These are phyloP conservation scores for Drosophila pectinifera DNA, from an alignment of 1,140 invertebrate genomes.

Conservation along the genomic window DNA sequence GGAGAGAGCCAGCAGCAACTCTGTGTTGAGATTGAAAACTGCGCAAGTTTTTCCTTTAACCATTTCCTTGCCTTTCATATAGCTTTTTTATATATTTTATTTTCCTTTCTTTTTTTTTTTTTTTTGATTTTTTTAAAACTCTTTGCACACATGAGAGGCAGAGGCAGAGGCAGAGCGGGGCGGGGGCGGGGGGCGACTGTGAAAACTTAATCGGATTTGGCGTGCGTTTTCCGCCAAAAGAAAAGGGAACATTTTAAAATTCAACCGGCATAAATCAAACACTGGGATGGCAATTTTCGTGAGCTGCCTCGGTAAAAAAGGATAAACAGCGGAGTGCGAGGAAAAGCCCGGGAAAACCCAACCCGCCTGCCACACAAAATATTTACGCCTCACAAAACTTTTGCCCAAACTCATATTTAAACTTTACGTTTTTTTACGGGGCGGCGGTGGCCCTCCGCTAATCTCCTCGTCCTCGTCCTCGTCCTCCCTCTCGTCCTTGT, in stretches of 20 bases:
- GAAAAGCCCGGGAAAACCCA: slow-evolving; percentile 1
- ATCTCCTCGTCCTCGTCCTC: slow-evolving; percentile 19
- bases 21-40: slow-evolving; percentile 61
- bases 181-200: slow-evolving; percentile 21
- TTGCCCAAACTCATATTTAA: slow-evolving; percentile 78
- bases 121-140: slow-evolving; percentile 67
- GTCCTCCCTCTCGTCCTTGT: slow-evolving; percentile 5
- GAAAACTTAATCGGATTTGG: slow-evolving; percentile 82
- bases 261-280: slow-evolving; percentile 83
- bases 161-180: not conserved
- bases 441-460: slow-evolving; percentile 13
- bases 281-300: slow-evolving; percentile 71
- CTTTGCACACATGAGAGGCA: slow-evolving; percentile 37
- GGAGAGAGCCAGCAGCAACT: slow-evolving; percentile 23
- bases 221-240: slow-evolving; percentile 53
- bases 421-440: slow-evolving; percentile 52
- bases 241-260: slow-evolving; percentile 73
- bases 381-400: slow-evolving; percentile 80
- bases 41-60: slow-evolving; percentile 58
- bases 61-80: slow-evolving; percentile 9
- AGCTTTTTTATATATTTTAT: slow-evolving; percentile 7
- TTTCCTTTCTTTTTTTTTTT: slow-evolving; percentile 21
- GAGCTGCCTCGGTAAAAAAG: slow-evolving; percentile 68
- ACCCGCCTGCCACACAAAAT: slow-evolving; percentile 71
- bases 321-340: slow-evolving; percentile 55